Base-by-base conservation (phyloP, 1,140 invertebrate genomes). In the Drosophila leontia region DNA sequence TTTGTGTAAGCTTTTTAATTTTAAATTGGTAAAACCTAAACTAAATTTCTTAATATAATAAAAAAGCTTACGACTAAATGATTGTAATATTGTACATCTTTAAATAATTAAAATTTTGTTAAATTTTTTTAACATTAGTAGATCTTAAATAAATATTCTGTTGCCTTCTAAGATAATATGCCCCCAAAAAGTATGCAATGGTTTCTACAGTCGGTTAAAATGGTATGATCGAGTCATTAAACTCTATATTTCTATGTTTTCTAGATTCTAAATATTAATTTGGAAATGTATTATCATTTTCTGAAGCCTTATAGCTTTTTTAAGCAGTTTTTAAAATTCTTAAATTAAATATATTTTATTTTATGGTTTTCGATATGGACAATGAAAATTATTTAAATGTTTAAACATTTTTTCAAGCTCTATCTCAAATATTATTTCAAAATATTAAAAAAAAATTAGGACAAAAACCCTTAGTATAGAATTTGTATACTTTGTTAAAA, bases 221-320 rank as follows among this genome's bases (percentile, higher is more conserved):
- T 29, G 4, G 15, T n/a, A 29, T 48, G 15, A 5, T 17, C n/a
- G 1, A 29, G 8, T 47, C 12, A 47, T 15, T 1, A 2, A 48
- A 15, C 8, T 44, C 42, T 11, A 19, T 44, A 8, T 9, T 5
- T 26, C 17, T 12, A 12, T 5, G 2, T 5, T 19, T 58, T 19
- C 4, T 13, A 7, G 15, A 3, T 12, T 51, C 15, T 51, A 2
- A 3, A n/a, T 29, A 29, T 13, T 8, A 6, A 50, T n/a, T 1
- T 9, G 41, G 4, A 15, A 48, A 5, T 48, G 12, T 15, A 15
- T 48, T 4, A 3, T 26, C 8, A 9, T 15, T 48, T 48, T 15
- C 13, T 15, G 0, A 26, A 9, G 1, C 13, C 1, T 3, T 26
- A 15, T 0, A 15, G 7, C 3, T 15, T 26, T 3, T 7, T 15